A percentile compares a stretch with the other conserved stretches of the same genome.
These are phyloP conservation scores for Clepsis dumicolana DNA, from an alignment of 2,888 invertebrate genomes.

Conservation along the genomic window DNA sequence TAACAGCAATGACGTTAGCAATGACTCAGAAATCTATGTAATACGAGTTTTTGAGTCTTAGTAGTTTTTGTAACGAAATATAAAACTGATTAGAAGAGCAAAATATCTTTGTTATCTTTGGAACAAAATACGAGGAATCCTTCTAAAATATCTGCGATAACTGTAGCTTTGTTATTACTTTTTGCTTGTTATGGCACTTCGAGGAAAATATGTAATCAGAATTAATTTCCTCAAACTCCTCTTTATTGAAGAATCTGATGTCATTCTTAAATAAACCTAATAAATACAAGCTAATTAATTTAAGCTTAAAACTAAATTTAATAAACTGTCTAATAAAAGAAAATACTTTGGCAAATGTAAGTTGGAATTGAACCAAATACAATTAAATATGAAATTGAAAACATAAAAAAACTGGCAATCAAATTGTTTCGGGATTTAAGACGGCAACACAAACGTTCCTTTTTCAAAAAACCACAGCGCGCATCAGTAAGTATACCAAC, in stretches of 20 bases:
- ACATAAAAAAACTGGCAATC: neutral
- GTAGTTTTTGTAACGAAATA: conserved; percentile 27
- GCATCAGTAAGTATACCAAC: neutral
- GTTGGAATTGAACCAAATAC: neutral
- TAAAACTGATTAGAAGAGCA: neutral
- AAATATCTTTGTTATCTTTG: conserved; percentile 1
- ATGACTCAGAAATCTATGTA: conserved; percentile 56
- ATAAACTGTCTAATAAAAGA: neutral
- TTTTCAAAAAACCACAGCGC: neutral
- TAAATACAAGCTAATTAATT: neutral
- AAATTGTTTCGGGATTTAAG: neutral
- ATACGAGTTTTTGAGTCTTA: conserved; percentile 20
- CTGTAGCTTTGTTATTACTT: neutral
- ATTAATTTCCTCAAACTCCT: neutral
- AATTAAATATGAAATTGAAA: neutral
- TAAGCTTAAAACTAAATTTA: neutral
- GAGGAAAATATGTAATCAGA: neutral
- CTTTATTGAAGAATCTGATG: neutral
- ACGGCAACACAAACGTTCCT: neutral
- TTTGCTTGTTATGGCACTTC: neutral
- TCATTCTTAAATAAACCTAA: no score
- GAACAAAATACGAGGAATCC: conserved; percentile 9
- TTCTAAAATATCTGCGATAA: neutral
- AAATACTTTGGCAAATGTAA: no score
- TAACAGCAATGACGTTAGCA: conserved; percentile 55